These are phyloP conservation scores for Pollenia griseotomentosa DNA, from an alignment of 2,888 invertebrate species.

Conservation along the genomic window DNA sequence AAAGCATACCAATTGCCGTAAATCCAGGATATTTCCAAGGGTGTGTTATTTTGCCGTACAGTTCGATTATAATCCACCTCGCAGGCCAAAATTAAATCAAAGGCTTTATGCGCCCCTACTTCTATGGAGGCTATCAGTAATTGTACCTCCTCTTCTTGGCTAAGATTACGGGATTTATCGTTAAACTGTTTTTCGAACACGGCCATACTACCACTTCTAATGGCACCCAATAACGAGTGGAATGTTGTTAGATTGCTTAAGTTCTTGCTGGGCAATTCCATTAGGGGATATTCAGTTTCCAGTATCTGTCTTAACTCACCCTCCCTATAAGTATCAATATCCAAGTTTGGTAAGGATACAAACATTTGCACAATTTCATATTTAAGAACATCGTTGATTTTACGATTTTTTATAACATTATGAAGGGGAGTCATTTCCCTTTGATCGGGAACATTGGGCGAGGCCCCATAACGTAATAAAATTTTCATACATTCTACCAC, in stretches of 20 bases:
- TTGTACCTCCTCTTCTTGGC: conserved; percentile 77
- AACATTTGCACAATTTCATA: conserved; percentile 79
- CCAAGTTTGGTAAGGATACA: conserved; percentile 77
- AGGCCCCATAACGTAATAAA: conserved; percentile 80
- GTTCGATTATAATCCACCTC: conserved; percentile 85
- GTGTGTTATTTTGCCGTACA: conserved; percentile 79
- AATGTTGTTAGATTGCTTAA: conserved; percentile 75
- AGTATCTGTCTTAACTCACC: conserved; percentile 81
- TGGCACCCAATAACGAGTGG: conserved; percentile 85
- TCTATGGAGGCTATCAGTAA: conserved; percentile 84
- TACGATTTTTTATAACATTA: conserved; percentile 79
- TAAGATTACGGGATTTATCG: conserved; percentile 78
- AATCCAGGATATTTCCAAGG: conserved; percentile 87
- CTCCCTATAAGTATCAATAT: conserved; percentile 82
- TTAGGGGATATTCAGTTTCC: conserved; percentile 77
- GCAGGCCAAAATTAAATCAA: conserved; percentile 85
- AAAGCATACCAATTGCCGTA: conserved; percentile 85
- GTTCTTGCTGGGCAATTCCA: conserved; percentile 76
- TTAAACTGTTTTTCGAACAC: conserved; percentile 85
- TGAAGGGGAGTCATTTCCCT: conserved; percentile 81
- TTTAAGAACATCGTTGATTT: conserved; percentile 75
- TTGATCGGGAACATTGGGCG: conserved; percentile 82
- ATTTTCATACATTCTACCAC: conserved; percentile 79
- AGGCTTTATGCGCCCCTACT: conserved; percentile 86
- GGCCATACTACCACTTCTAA: conserved; percentile 86